Conservation (phyloP, 1,140 invertebrate species). For the Penaeus japonicus region DNA sequence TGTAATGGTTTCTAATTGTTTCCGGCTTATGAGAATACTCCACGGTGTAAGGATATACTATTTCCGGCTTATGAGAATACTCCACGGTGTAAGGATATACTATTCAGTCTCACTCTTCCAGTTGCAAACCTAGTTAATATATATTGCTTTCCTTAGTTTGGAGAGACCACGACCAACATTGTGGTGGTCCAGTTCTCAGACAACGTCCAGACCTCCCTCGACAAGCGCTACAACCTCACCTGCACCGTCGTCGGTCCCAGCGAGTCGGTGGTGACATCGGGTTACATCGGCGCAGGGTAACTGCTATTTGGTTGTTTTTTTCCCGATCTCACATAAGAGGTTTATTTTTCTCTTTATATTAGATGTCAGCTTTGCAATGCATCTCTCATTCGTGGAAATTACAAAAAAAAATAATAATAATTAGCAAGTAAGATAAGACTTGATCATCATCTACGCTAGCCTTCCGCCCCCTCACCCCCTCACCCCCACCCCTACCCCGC, state of each 20-base stretch:
- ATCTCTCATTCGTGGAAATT: not conserved
- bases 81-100: conserved; percentile 6
- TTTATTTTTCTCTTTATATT: not conserved
- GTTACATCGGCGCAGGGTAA: conserved; percentile 91
- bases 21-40: not conserved
- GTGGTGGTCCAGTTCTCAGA: conserved; percentile 94
- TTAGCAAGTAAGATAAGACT: no score
- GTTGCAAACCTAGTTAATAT: not conserved
- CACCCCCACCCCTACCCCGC: not conserved
- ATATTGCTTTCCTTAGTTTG: conserved; percentile 67
- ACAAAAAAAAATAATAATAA: no score
- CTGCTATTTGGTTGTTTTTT: no score
- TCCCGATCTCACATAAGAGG: no score
- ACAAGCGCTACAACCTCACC: conserved; percentile 91
- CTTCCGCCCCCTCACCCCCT: not conserved
- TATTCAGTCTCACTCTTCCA: not conserved
- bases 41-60: not conserved
- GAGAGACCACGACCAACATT: conserved; percentile 92
- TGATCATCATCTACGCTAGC: no score
- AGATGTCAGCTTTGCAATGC: not conserved
- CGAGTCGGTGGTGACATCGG: conserved; percentile 90
- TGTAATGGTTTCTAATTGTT: not conserved
- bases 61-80: not conserved
- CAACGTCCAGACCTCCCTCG: conserved; percentile 87
- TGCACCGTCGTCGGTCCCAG: conserved; percentile 89